These are phyloP conservation scores for Bradypodion ventrale DNA, from an alignment of 2,797 vertebrate genomes.

Conservation along the genomic window DNA sequence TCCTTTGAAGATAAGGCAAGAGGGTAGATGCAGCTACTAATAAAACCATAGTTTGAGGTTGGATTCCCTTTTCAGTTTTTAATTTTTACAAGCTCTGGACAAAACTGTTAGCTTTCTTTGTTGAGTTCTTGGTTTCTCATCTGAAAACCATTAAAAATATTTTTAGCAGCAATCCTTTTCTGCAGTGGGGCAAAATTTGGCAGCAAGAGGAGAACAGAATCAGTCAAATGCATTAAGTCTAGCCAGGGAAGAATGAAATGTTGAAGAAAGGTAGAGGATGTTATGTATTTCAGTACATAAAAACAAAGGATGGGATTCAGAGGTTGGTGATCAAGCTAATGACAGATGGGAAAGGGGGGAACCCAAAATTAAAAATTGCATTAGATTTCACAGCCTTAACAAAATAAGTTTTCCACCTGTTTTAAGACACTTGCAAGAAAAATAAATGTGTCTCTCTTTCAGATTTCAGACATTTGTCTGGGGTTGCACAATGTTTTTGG, in stretches of 20 bases:
- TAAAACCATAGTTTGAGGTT: no score
- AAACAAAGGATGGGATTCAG: conserved; percentile 38
- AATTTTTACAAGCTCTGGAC: no score
- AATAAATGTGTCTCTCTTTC: no score
- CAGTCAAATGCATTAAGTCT: no score
- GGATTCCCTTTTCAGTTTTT: no score
- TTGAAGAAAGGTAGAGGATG: conserved; percentile 42
- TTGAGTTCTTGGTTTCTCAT: background rate
- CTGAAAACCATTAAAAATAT: conserved; percentile 25
- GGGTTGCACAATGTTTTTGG: no score
- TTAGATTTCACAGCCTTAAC: no score
- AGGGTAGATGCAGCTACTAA: background rate
- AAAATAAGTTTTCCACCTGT: no score
- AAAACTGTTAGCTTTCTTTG: conserved; percentile 25
- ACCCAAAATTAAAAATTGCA: no score
- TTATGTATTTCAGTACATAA: conserved; percentile 41
- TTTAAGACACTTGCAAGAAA: no score
- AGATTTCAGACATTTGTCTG: no score
- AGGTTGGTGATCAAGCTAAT: background rate
- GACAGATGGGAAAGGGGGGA: no score
- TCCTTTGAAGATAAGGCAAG: background rate
- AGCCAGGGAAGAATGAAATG: conserved; percentile 56
- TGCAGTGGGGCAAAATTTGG: conserved; percentile 10
- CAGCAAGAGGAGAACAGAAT: conserved; percentile 27
- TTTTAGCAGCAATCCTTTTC: background rate